Evolutionary conservation across 2,797 vertebrate genomes (phyloP), one percentile per base, ranked within the genome.

Genomic region (Oreochromis mossambicus): DNA sequence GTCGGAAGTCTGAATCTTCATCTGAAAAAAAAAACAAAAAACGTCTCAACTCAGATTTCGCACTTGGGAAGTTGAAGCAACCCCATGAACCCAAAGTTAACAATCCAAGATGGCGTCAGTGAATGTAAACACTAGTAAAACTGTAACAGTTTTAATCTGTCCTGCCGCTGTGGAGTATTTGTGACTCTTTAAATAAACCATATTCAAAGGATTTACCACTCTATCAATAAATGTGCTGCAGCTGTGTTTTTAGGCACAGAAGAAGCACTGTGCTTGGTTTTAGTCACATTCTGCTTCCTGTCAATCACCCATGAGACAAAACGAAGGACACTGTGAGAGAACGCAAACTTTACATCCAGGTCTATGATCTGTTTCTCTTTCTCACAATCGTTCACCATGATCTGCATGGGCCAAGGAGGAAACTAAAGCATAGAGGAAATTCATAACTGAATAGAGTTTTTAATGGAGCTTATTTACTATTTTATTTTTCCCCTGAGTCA

Each of bases 271-370:
- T 17, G 54, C 50, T 82, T 1, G 1, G 26, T 13, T 38, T 50
- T n/a, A 84, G 68, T 51, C 84, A 41, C 78, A 48, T 38, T 63
- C 78, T 80, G 83, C 73, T 77, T 87, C 61, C 21, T 88, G 85
- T 87, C 83, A 85, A 76, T 88, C 87, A 86, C 58, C 48, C 41
- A 43, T 6, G 2, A 77, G 46, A 43, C 21, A n/a, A 70, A 63
- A 48, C 2, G 3, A 68, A 56, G 81, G 36, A 61, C 51, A 29
- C 77, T 8, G 75, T 2, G 17, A 54, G 61, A 77, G 83, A 58
- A 80, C 43, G 4, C n/a, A 68, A 68, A 68, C 63, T 0, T 68
- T 51, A 32, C 81, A 61, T 80, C 26, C 48, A 58, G 6, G 70
- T 75, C 51, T 43, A 78, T 19, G 51, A 21, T 73, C 8, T 81